A percentile compares a stretch with the other conserved stretches of the same genome.
Conservation (phyloP, 1,140 invertebrate genomes). For the Philotrypesis tridentata region DNA sequence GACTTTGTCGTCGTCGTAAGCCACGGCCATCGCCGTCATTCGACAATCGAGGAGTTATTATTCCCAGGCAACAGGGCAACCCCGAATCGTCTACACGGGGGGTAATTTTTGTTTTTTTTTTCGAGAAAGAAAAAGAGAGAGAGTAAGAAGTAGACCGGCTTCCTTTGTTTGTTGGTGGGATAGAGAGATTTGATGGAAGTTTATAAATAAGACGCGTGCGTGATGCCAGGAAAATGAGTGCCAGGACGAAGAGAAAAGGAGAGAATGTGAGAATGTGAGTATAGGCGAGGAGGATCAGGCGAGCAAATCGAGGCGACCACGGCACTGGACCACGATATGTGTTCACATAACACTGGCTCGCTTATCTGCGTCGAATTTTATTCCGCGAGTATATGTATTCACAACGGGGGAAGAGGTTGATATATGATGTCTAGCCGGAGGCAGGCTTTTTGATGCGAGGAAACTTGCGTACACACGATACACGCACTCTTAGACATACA, state of each 20-base stretch:
- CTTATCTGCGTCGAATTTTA: slow-evolving; percentile 23
- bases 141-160: background rate
- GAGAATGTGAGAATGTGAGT: background rate
- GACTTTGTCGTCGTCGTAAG: background rate
- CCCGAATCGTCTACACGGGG: slow-evolving; percentile 50
- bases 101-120: slow-evolving; percentile 14
- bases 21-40: slow-evolving; percentile 53
- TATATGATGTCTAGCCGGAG: slow-evolving; percentile 3
- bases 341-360: slow-evolving; percentile 61
- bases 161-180: slow-evolving; percentile 13
- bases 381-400: slow-evolving; percentile 4
- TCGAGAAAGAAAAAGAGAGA: background rate
- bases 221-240: background rate
- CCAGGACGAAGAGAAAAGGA: background rate
- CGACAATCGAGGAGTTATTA: slow-evolving; percentile 12
- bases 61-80: slow-evolving; percentile 40
- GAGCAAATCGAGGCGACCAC: slow-evolving; percentile 50
- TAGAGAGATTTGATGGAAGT: background rate
- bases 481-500: slow-evolving; percentile 22
- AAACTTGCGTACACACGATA: slow-evolving; percentile 43
- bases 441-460: background rate
- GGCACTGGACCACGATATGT: slow-evolving; percentile 61
- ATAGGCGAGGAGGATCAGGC: background rate
- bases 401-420: background rate
- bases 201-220: background rate